Evolutionary conservation across 2,888 invertebrate species (phyloP).

Genomic region (Tiliacea aurago): DNA sequence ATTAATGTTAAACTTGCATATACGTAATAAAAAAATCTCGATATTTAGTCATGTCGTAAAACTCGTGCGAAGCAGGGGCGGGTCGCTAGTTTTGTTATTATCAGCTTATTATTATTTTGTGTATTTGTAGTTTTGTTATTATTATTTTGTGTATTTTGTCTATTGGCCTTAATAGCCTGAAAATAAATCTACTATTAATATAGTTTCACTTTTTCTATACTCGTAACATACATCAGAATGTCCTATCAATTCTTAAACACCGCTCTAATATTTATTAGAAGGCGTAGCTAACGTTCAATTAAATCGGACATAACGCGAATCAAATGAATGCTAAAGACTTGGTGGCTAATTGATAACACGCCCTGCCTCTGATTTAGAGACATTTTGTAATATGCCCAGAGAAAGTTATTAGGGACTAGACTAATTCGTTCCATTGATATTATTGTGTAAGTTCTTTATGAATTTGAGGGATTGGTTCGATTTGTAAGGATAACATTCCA

Average conservation of each 20-base stretch:
- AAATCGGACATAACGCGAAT: conserved; percentile 72
- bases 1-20: background rate
- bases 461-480: conserved; percentile 25
- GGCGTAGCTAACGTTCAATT: conserved; percentile 69
- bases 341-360: conserved; percentile 77
- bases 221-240: conserved; percentile 29
- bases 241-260: conserved; percentile 41
- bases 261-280: conserved; percentile 58
- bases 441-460: conserved; percentile 39
- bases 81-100: background rate
- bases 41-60: background rate
- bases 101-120: too few species aligned
- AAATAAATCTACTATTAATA: too few species aligned
- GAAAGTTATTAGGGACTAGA: conserved; percentile 57
- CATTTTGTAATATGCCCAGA: conserved; percentile 67
- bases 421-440: conserved; percentile 50
- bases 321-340: conserved; percentile 75
- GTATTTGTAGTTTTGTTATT: too few species aligned
- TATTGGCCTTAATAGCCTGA: too few species aligned
- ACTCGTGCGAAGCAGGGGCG: background rate
- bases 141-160: too few species aligned
- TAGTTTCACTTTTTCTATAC: conserved; percentile 30
- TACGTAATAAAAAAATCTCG: background rate
- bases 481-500: conserved; percentile 15
- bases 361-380: conserved; percentile 71